phyloP scores from a whole-genome alignment of 2,113 vertebrate species.

The Microcebus griseorufus region DNA sequence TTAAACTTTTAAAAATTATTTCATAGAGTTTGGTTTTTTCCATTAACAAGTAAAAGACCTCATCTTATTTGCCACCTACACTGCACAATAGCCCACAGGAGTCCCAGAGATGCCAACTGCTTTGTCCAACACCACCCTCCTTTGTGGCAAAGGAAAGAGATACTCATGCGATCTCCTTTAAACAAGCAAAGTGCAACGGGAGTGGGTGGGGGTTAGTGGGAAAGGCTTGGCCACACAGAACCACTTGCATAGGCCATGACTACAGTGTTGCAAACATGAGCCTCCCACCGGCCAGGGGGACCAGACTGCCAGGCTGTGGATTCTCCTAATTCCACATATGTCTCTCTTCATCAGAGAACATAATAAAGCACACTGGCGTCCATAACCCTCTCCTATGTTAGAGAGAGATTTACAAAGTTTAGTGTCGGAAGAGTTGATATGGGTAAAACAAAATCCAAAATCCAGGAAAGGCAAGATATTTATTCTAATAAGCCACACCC shows the following conservation, averaged over 20 bases:
- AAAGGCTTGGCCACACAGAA: neutral
- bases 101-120: neutral
- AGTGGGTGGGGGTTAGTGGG: accelerated
- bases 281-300: too few relatives aligned
- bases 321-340: neutral
- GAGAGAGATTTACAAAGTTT: neutral
- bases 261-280: accelerated
- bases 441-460: neutral
- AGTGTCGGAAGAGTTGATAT: neutral
- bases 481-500: neutral
- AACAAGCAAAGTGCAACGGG: neutral
- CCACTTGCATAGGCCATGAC: too few relatives aligned
- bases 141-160: neutral
- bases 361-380: neutral
- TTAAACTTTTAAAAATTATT: too few relatives aligned
- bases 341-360: neutral
- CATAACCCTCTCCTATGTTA: neutral
- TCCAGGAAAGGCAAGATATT: neutral
- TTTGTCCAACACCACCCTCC: neutral
- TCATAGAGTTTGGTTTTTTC: too few relatives aligned
- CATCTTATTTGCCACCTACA: neutral
- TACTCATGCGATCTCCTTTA: neutral
- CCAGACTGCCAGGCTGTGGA: too few relatives aligned
- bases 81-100: neutral
- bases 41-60: neutral